These are phyloP conservation scores for Eupithecia dodoneata DNA, from an alignment of 2,888 invertebrate genomes.

Conservation along the genomic window DNA sequence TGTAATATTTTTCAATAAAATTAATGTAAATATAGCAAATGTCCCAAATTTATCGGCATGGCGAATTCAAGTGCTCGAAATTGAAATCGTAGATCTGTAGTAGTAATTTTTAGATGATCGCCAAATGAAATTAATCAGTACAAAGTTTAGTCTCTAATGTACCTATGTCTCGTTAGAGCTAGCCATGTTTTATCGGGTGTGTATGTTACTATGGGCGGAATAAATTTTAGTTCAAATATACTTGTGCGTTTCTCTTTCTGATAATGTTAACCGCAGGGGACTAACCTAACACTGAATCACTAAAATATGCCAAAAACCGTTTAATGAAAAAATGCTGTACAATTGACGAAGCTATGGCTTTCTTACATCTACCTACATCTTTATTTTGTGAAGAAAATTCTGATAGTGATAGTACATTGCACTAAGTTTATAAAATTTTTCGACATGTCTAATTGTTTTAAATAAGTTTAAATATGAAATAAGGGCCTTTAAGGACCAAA, in stretches of 20 bases:
- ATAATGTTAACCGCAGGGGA: not conserved
- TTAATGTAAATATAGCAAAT: not conserved
- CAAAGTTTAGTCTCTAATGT: slow-evolving; percentile 69
- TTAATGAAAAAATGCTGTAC: no score
- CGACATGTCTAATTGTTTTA: no score
- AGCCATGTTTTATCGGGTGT: slow-evolving; percentile 69
- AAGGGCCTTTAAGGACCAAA: no score
- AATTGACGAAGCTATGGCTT: no score
- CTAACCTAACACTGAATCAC: no score
- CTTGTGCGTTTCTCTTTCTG: slow-evolving; percentile 51
- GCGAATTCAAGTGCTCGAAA: slow-evolving; percentile 25
- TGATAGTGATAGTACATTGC: no score
- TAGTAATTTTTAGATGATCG: slow-evolving; percentile 52
- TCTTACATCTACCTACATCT: no score
- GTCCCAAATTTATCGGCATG: slow-evolving; percentile 18
- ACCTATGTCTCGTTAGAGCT: slow-evolving; percentile 56
- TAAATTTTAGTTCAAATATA: slow-evolving; percentile 75
- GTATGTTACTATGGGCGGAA: slow-evolving; percentile 65
- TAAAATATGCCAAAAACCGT: no score
- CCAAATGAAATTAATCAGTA: slow-evolving; percentile 77
- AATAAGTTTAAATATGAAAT: no score
- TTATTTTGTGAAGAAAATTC: no score
- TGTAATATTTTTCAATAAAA: not conserved
- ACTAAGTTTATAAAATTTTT: no score
- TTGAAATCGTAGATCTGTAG: slow-evolving; percentile 40